Percentiles rank a stretch among this genome's conserved stretches.
phyloP scores from a whole-genome alignment of 2,797 vertebrate genomes.

The Enteromius mattozi region DNA sequence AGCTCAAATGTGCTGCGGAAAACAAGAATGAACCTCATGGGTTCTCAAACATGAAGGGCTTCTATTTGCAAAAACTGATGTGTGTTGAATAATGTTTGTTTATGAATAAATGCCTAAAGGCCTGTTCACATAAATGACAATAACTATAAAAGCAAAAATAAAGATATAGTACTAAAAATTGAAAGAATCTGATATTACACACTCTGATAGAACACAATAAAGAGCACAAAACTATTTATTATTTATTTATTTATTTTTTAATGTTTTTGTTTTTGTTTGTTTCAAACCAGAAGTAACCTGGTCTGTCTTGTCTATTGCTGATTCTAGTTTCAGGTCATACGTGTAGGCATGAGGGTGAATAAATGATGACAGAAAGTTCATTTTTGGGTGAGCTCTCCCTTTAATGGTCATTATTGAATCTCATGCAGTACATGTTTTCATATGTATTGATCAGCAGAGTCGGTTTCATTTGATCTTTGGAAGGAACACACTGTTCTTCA shows the following conservation, averaged over 20 bases:
- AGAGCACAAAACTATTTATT: background rate
- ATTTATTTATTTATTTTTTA: background rate
- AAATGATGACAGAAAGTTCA: background rate
- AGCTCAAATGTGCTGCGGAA: background rate
- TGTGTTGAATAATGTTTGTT: background rate
- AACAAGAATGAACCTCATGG: background rate
- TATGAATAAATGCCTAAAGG: too few relatives aligned
- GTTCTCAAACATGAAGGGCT: background rate
- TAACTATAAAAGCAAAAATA: too few relatives aligned
- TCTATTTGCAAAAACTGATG: background rate
- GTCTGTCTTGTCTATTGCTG: background rate
- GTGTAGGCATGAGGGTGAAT: background rate
- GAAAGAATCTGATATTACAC: too few relatives aligned
- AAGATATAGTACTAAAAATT: too few relatives aligned
- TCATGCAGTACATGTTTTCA: background rate
- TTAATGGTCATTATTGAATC: background rate
- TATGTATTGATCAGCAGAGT: slow-evolving; percentile 23
- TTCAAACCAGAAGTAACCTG: background rate
- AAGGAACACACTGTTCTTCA: background rate
- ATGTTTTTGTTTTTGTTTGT: background rate
- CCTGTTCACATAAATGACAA: too few relatives aligned
- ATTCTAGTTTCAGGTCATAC: background rate
- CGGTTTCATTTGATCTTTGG: background rate
- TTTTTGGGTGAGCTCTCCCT: background rate
- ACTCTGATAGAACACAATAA: too few relatives aligned